A percentile compares a stretch with the other conserved stretches of the same genome.
phyloP scores from a whole-genome alignment of 2,888 invertebrate species.

The Cheiracanthium punctorium region DNA sequence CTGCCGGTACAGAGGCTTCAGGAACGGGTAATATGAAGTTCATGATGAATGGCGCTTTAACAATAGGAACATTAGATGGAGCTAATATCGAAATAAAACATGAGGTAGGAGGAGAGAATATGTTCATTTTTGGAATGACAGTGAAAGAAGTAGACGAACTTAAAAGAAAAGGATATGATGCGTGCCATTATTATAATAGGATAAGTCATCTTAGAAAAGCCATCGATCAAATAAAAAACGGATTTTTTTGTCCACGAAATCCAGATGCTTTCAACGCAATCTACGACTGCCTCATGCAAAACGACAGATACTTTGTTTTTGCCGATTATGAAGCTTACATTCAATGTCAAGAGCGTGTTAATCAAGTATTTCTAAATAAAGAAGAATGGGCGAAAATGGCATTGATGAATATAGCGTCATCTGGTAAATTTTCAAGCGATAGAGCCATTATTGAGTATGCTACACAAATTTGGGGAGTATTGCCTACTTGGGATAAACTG shows the following conservation, averaged over 20 bases:
- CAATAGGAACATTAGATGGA: constrained; percentile 99
- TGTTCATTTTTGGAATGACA: constrained; percentile 97
- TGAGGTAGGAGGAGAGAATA: constrained; percentile 96
- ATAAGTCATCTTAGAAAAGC: constrained; percentile 93
- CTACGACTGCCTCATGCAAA: constrained; percentile 91
- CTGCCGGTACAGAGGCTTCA: constrained; percentile 99
- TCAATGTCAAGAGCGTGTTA: constrained; percentile 91
- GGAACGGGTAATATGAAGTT: constrained; percentile 99
- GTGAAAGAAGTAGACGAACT: constrained; percentile 87
- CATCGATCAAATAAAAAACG: constrained; percentile 96
- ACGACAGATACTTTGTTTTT: constrained; percentile 92
- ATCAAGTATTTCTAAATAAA: constrained; percentile 89
- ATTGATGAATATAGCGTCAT: constrained; percentile 97
- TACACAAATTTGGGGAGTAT: constrained; percentile 95
- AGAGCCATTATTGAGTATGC: constrained; percentile 98
- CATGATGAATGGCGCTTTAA: constrained; percentile 97
- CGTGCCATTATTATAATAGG: constrained; percentile 92
- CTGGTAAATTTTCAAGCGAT: constrained; percentile 99
- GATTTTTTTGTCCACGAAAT: constrained; percentile 91
- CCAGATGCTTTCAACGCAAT: constrained; percentile 93
- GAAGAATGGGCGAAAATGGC: constrained; percentile 96
- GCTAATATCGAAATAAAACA: constrained; percentile 99
- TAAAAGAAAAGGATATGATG: constrained; percentile 85
- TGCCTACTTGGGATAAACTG: constrained; percentile 92
- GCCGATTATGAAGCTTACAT: constrained; percentile 98